Conservation (phyloP, 2,888 invertebrate genomes). For the Amblyjoppa fuscipennis region DNA sequence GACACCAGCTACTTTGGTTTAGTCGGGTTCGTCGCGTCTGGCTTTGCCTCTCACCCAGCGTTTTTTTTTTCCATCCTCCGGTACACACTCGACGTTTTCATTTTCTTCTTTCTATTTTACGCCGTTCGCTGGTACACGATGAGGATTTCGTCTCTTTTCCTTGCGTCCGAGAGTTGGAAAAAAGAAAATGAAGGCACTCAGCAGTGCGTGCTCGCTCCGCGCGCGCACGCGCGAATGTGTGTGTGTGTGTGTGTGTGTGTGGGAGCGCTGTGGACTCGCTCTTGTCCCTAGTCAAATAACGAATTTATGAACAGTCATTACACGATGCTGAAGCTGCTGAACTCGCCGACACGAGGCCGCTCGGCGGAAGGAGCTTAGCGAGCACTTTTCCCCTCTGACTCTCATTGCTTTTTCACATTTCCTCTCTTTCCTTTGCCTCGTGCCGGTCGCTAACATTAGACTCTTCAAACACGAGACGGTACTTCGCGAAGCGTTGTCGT, state of each 20-base stretch:
- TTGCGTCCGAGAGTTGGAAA: slow-evolving; percentile 20
- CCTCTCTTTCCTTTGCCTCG: slow-evolving; percentile 40
- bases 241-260: slow-evolving; percentile 8
- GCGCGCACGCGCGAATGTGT: neutral
- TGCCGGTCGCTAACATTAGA: slow-evolving; percentile 56
- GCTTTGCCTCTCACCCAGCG: neutral
- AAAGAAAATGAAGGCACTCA: slow-evolving; percentile 43
- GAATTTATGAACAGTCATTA: slow-evolving; percentile 67
- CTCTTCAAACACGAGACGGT: slow-evolving; percentile 57
- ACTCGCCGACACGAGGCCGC: neutral
- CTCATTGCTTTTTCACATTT: slow-evolving; percentile 46
- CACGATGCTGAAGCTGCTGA: slow-evolving; percentile 46
- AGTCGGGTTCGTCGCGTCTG: slow-evolving; percentile 8
- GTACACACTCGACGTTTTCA: slow-evolving; percentile 51
- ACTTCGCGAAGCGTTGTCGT: slow-evolving; percentile 30
- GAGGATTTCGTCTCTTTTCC: slow-evolving; percentile 18
- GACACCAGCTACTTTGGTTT: slow-evolving; percentile 29
- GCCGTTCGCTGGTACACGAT: slow-evolving; percentile 32
- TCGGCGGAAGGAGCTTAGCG: slow-evolving; percentile 41
- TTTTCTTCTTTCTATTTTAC: slow-evolving; percentile 60
- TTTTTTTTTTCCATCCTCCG: slow-evolving; percentile 20
- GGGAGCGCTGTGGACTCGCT: slow-evolving; percentile 8
- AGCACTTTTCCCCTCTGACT: slow-evolving; percentile 36
- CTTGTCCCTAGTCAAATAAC: slow-evolving; percentile 58
- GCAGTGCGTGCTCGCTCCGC: slow-evolving; percentile 1